A percentile compares a stretch with the other conserved stretches of the same genome.
These are phyloP conservation scores for Onychostruthus taczanowskii DNA, from an alignment of 2,113 vertebrate genomes.

Conservation along the genomic window DNA sequence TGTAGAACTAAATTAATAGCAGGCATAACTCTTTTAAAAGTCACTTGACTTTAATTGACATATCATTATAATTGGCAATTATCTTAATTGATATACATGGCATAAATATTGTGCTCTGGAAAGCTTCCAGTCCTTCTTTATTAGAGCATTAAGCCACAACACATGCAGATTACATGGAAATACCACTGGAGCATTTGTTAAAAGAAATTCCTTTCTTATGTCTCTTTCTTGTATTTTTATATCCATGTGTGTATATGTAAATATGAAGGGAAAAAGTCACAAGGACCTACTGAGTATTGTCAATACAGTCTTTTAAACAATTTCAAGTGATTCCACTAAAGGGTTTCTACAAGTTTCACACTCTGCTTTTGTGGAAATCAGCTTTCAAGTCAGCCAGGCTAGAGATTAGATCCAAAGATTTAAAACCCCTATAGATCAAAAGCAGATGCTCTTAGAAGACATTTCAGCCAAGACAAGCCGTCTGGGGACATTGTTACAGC, in stretches of 20 bases:
- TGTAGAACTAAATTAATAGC: conserved; percentile 42
- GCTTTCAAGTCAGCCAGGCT: conserved; percentile 70
- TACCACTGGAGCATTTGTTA: conserved; percentile 39
- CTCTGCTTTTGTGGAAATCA: conserved; percentile 70
- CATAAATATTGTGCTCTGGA: conserved; percentile 54
- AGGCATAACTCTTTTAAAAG: conserved; percentile 56
- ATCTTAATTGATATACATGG: conserved; percentile 59
- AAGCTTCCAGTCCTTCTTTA: conserved; percentile 56
- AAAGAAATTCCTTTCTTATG: conserved; percentile 37
- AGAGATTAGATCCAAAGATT: conserved; percentile 79
- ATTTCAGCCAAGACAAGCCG: conserved; percentile 71
- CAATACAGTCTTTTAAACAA: conserved; percentile 37
- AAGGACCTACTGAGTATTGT: conserved; percentile 15
- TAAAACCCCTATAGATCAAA: conserved; percentile 82
- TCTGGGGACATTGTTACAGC: conserved; percentile 80
- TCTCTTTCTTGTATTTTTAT: background rate
- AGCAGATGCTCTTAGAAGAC: conserved; percentile 84
- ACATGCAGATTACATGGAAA: conserved; percentile 58
- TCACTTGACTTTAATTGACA: conserved; percentile 64
- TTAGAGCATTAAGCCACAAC: conserved; percentile 51
- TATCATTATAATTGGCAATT: conserved; percentile 68
- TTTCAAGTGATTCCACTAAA: conserved; percentile 58
- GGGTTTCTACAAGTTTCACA: conserved; percentile 66
- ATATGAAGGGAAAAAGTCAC: background rate
- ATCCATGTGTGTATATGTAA: conserved; percentile 7